Base-by-base conservation (phyloP, 2,888 invertebrate genomes). In the Resseliella maxima region DNA sequence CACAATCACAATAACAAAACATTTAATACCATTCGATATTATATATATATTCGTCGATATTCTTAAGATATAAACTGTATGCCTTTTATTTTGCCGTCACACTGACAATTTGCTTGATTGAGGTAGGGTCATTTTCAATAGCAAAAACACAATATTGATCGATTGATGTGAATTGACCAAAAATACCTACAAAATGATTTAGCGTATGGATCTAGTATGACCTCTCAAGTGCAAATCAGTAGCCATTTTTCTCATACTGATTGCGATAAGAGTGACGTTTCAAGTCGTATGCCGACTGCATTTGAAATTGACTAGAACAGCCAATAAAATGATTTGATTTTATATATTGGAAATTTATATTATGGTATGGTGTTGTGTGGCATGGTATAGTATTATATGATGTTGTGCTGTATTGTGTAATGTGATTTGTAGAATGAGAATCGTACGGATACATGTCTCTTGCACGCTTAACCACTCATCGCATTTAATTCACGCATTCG, bases 61-160 rank as follows among this genome's bases (percentile, higher is more conserved):
- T 18, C 72, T 72, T 72, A 72, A 72, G 72, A 72, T 35, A 72
- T 72, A 72, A 72, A 72, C 35, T 31, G 31, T 72, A 8, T 15
- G 15, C 35, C n/a, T n/a, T 72, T 72, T 72, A 72, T 72, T 27
- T 72, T 72, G 72, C 72, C 15, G 10, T 72, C 31, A 31, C n/a
- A 31, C 72, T 35, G 35, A 72, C 72, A 72, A 72, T 72, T 72
- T 72, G 72, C 72, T 72, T 72, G 72, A 72, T 72, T 72, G 72
- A 72, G 72, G 72, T 72, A 72, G 72, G 72, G 72, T 72, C 59
- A 72, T 72, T 72, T 27, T 72, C 72, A 72, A 72, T 72, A 35
- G 35, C 31, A 72, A 72, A 27, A 72, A 72, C 72, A 31, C 12
- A 15, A 72, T 72, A 72, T 72, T 72, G 72, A 72, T 72, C 72